Evolutionary conservation across 2,113 vertebrate species (phyloP).

Genomic region (Notothenia rossii): DNA sequence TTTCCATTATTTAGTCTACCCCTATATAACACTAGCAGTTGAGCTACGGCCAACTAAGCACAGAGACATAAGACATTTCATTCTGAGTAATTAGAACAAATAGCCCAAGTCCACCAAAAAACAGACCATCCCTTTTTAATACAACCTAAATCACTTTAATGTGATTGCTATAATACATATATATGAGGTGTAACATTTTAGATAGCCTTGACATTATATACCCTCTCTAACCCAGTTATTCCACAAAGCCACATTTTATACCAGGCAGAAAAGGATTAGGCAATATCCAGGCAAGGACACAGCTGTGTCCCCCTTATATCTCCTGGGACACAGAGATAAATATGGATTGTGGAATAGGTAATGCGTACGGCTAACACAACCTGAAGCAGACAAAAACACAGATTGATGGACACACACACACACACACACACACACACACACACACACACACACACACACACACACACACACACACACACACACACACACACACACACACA

Average conservation of each 20-base stretch:
- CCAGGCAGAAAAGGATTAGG: conserved; percentile 42
- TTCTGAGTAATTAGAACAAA: conserved; percentile 22
- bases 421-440: conserved; percentile 39
- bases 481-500: conserved; percentile 31
- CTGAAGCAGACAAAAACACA: conserved; percentile 40
- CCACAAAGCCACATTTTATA: conserved; percentile 45
- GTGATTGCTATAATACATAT: conserved; percentile 26
- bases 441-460: neutral
- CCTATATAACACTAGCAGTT: conserved; percentile 1
- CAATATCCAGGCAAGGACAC: conserved; percentile 63
- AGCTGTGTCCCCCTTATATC: conserved; percentile 63
- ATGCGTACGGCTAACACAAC: conserved; percentile 30
- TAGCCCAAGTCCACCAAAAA: neutral
- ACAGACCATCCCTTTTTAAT: neutral
- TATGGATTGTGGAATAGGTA: conserved; percentile 62
- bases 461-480: conserved; percentile 27
- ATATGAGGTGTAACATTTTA: conserved; percentile 44
- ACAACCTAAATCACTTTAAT: conserved; percentile 34
- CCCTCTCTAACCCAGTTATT: conserved; percentile 60
- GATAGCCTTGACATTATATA: conserved; percentile 36
- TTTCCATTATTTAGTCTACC: neutral
- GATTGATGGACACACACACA: conserved; percentile 51
- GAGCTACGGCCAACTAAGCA: neutral
- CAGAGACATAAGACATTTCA: neutral
- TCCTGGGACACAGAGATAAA: conserved; percentile 57